Evolutionary conservation across 2,888 invertebrate genomes (phyloP).

Genomic region (Cristatella mucedo): DNA sequence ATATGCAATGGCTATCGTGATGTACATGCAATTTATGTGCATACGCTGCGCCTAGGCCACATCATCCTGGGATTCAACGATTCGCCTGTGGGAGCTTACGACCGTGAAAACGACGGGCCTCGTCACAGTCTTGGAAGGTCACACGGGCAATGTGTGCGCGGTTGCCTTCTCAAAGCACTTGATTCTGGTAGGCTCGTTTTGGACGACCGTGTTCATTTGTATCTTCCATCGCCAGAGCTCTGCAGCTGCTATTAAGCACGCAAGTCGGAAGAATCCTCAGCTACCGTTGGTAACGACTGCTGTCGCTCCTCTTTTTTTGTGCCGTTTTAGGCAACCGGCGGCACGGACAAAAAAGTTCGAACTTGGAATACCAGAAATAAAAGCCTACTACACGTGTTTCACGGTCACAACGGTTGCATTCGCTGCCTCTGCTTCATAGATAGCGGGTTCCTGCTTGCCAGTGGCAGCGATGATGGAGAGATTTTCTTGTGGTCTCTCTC

Average conservation of each 20-base stretch:
- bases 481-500: no score
- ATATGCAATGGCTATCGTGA: no score
- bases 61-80: slow-evolving; percentile 33
- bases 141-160: slow-evolving; percentile 30
- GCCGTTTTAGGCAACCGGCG: slow-evolving; percentile 26
- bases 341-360: slow-evolving; percentile 32
- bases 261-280: neutral
- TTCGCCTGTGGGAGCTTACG: slow-evolving; percentile 26
- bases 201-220: neutral
- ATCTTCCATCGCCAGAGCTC: neutral
- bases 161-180: slow-evolving; percentile 33
- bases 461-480: no score
- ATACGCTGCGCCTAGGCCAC: no score
- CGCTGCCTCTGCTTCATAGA: slow-evolving; percentile 19
- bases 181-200: slow-evolving; percentile 23
- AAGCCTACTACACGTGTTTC: slow-evolving; percentile 13
- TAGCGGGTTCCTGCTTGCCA: no score
- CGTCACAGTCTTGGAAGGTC: slow-evolving; percentile 22
- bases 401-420: slow-evolving; percentile 12
- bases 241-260: neutral
- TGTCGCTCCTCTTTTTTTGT: neutral
- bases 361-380: slow-evolving; percentile 32
- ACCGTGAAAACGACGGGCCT: slow-evolving; percentile 7
- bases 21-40: no score
- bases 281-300: slow-evolving; percentile 2